These are phyloP conservation scores for Ondatra zibethicus DNA, from an alignment of 2,113 vertebrate genomes.

Conservation along the genomic window DNA sequence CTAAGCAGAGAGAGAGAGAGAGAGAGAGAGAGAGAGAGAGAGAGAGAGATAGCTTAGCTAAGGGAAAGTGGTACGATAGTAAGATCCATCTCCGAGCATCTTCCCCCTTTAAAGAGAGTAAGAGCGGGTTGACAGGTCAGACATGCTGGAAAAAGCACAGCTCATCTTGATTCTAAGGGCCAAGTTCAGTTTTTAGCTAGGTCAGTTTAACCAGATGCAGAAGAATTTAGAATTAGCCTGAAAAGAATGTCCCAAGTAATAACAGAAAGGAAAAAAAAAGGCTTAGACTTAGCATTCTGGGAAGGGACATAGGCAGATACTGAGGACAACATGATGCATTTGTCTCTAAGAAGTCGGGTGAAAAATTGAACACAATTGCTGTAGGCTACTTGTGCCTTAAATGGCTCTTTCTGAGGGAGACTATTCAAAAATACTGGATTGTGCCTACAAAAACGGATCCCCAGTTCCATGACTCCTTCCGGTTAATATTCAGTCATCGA, in stretches of 20 bases:
- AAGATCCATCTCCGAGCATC: slow-evolving; percentile 47
- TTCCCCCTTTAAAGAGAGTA: slow-evolving; percentile 25
- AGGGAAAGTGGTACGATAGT: background rate
- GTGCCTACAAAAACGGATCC: background rate
- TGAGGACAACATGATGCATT: background rate
- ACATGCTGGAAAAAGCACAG: background rate
- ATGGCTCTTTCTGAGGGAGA: background rate
- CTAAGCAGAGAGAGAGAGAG: slow-evolving; percentile 47
- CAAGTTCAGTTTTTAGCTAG: slow-evolving; percentile 14
- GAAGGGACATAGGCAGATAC: background rate
- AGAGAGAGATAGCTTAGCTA: slow-evolving; percentile 40
- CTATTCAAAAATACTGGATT: background rate
- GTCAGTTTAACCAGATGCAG: slow-evolving; percentile 41
- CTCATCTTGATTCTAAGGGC: background rate
- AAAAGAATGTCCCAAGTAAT: slow-evolving; percentile 19
- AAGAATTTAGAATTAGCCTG: slow-evolving; percentile 53
- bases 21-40: slow-evolving; percentile 67
- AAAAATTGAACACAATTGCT: slow-evolving; percentile 6
- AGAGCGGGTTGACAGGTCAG: background rate
- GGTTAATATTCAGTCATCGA: background rate
- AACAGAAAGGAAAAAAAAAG: background rate
- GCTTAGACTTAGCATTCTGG: background rate
- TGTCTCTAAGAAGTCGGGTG: background rate
- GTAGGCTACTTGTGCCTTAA: background rate
- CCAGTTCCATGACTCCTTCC: background rate